phyloP scores from a whole-genome alignment of 2,888 invertebrate species.

The Cephus rjabovi region DNA sequence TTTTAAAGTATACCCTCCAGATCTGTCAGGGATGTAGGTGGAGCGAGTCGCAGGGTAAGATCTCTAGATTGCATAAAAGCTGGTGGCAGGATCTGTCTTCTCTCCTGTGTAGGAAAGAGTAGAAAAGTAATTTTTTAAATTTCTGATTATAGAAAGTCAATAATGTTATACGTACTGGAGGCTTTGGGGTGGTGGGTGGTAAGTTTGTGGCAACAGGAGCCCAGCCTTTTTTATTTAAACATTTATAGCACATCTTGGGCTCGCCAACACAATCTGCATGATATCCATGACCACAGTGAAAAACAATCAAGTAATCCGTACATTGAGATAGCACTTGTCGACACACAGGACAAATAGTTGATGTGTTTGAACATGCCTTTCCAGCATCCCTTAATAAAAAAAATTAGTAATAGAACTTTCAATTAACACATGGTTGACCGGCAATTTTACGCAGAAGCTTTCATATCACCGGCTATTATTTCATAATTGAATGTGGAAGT shows the following conservation, averaged over 20 bases:
- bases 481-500: too few relatives aligned
- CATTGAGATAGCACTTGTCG: slow-evolving; percentile 53
- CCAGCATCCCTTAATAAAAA: slow-evolving; percentile 50
- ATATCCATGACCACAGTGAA: slow-evolving; percentile 62
- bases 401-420: slow-evolving; percentile 9
- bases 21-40: slow-evolving; percentile 58
- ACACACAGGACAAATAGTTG: slow-evolving; percentile 56
- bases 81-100: slow-evolving; percentile 54
- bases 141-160: not conserved
- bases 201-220: slow-evolving; percentile 50
- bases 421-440: not conserved
- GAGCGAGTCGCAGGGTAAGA: slow-evolving; percentile 56
- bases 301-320: slow-evolving; percentile 53
- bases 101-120: slow-evolving; percentile 42
- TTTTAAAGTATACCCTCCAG: slow-evolving; percentile 62
- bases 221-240: slow-evolving; percentile 61
- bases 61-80: slow-evolving; percentile 49
- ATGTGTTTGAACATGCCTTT: slow-evolving; percentile 53
- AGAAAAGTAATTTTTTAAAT: not conserved
- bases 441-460: too few relatives aligned
- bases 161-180: slow-evolving; percentile 38
- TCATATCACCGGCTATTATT: too few relatives aligned
- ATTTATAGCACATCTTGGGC: slow-evolving; percentile 58
- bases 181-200: slow-evolving; percentile 39
- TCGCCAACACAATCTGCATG: slow-evolving; percentile 58